Evolutionary conservation across 2,888 invertebrate species (phyloP), one percentile per base, ranked within the genome.

Genomic region (Scaptomyza caliginosa): DNA sequence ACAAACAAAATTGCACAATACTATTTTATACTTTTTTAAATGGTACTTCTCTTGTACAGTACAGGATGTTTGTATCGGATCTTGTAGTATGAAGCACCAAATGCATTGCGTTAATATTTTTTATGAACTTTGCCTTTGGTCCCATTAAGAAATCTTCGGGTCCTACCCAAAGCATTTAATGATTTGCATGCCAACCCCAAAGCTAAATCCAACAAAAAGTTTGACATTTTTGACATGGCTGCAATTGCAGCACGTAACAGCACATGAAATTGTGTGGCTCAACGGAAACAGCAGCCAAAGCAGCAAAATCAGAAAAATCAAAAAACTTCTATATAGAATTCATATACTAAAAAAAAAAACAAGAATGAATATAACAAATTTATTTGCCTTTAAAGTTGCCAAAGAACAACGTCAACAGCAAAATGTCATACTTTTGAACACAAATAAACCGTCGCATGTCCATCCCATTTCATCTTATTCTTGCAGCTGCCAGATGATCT

Each of bases 231-330:
- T 63, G 86, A 86, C 78, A 45, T 68, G 43, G 58, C 39, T 65
- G 73, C 85, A 82, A 83, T 87, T 83, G 87, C 82, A 81, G 67
- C 82, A 86, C 82, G 82, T 83, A 76, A 43, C 39, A 17, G 32
- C 30, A 60, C 21, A 50, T 74, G 68, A 73, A 87, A 84, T 84
- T 87, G 83, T 70, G 59, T 79, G 56, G 74, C 69, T 82, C 55
- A 74, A 36, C 57, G 42, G 50, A 50, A 64, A 52, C 50, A 56
- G 43, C 57, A 36, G 49, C 34, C 45, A 64, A 40, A 56, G 42
- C 23, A 42, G 13, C 32, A 58, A 51, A 42, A 19, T 34, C 34
- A 34, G 16, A 34, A 34, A 34, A 34, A 7, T 16, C 34, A 34
- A 34, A 13, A 16, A 34, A 55, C 34, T 32, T 23, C n/a, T 11